These are phyloP conservation scores for Argentina silus DNA, from an alignment of 2,797 vertebrate species.

Conservation along the genomic window DNA sequence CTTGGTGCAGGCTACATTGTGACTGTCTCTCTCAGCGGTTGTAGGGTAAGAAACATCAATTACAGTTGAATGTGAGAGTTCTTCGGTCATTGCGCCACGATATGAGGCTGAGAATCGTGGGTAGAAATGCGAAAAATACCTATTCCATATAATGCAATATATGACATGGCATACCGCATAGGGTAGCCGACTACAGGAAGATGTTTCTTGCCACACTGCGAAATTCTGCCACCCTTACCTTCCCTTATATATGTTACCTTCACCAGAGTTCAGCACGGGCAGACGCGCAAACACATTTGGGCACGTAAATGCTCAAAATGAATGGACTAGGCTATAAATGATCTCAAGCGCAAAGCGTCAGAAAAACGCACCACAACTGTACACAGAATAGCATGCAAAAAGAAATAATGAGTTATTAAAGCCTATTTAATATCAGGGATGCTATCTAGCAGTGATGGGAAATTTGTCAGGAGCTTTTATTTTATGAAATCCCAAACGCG, in stretches of 20 bases:
- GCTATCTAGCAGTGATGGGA: slow-evolving; percentile 17
- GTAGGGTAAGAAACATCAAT: background rate
- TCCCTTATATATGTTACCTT: background rate
- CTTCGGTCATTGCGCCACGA: background rate
- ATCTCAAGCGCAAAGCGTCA: background rate
- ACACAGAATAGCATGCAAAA: background rate
- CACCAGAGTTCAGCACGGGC: background rate
- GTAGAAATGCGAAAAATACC: background rate
- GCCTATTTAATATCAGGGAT: slow-evolving; percentile 11
- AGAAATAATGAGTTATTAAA: background rate
- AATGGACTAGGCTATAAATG: slow-evolving; percentile 7
- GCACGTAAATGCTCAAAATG: slow-evolving; percentile 4
- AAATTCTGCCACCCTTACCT: slow-evolving; percentile 1
- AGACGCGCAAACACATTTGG: background rate
- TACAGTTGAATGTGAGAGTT: background rate
- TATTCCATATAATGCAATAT: background rate
- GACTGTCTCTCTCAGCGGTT: background rate
- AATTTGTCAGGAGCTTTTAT: slow-evolving; percentile 12
- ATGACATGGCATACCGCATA: background rate
- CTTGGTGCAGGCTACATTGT: background rate
- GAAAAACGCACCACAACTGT: slow-evolving; percentile 16
- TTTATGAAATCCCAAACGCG: slow-evolving; percentile 39
- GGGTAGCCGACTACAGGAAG: background rate
- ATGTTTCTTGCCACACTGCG: slow-evolving; percentile 8
- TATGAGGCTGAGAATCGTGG: background rate